phyloP scores from a whole-genome alignment of 2,113 vertebrate genomes.

The Myotis brandtii region DNA sequence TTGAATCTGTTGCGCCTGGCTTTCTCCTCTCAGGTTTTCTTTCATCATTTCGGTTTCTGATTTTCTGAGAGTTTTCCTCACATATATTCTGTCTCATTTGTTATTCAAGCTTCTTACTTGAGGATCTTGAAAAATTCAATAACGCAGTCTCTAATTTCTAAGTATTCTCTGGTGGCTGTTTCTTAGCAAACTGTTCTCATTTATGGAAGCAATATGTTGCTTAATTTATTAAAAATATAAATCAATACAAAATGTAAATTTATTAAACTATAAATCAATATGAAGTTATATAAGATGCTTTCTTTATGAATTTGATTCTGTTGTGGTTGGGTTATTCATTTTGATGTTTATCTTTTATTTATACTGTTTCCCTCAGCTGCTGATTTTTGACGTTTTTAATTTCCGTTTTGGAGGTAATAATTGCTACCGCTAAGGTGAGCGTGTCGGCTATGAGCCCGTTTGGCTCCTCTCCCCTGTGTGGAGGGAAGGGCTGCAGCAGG shows the following conservation, averaged over 20 bases:
- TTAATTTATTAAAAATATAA: not conserved
- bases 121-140: not conserved
- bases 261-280: not conserved
- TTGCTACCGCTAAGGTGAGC: not conserved
- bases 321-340: not conserved
- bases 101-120: not conserved
- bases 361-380: not conserved
- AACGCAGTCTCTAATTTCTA: not conserved
- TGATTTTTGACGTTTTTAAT: not conserved
- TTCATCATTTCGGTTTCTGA: not conserved
- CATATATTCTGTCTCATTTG: not conserved
- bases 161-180: not conserved
- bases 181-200: not conserved
- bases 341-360: not conserved
- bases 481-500: not conserved
- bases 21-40: not conserved
- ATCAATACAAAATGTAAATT: not conserved
- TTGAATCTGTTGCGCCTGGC: not conserved
- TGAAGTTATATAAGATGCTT: not conserved
- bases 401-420: not conserved
- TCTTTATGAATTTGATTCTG: not conserved
- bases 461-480: not conserved
- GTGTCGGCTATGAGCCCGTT: not conserved
- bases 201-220: not conserved
- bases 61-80: not conserved